Evolutionary conservation across 2,888 invertebrate genomes (phyloP), one percentile per base, ranked within the genome.

Genomic region (Horisme vitalbata): DNA sequence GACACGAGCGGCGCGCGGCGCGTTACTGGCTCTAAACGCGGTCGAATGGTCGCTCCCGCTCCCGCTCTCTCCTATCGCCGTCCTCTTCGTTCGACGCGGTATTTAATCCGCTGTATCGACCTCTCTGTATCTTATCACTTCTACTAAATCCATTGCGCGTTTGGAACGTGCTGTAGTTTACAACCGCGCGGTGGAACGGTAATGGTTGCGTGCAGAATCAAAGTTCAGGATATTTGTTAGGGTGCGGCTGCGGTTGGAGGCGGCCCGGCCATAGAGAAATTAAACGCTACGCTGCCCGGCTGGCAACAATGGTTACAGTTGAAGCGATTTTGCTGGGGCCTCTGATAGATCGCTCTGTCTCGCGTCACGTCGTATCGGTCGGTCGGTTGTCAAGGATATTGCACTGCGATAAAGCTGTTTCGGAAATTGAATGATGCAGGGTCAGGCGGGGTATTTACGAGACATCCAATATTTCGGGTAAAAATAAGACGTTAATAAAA

Each of bases 51-150:
- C 68, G 70, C 68, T 67, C 63, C 65, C 75, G 70, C 68, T 61
- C 56, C 52, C 68, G 60, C 63, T 60, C 49, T 41, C 45, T 51
- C 55, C 41, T 74, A 73, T 71, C 74, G 68, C 78, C 65, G 68
- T 78, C 77, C 55, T 79, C 61, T 68, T 79, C 76, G 79, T 78
- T 79, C 79, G 57, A 34, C 76, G 79, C 74, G 64, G 67, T 75
- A 79, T 81, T 78, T 69, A 64, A 65, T 55, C 63, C 62, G 58
- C 61, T 61, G 12, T 54, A 56, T 59, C 9, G 35, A 46, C 33
- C 31, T 23, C 41, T 27, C 21, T 21, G n/a, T n/a, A n/a, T 21
- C 11, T 13, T 30, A 34, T 20, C 33, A 28, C 34, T 36, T 24
- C 18, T 36, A n/a, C 18, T 8, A 1, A 5, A 35, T 23, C 35